Evolutionary conservation across 2,113 vertebrate species (phyloP), one percentile per base, ranked within the genome.

Genomic region (Pomatostomus ruficeps): DNA sequence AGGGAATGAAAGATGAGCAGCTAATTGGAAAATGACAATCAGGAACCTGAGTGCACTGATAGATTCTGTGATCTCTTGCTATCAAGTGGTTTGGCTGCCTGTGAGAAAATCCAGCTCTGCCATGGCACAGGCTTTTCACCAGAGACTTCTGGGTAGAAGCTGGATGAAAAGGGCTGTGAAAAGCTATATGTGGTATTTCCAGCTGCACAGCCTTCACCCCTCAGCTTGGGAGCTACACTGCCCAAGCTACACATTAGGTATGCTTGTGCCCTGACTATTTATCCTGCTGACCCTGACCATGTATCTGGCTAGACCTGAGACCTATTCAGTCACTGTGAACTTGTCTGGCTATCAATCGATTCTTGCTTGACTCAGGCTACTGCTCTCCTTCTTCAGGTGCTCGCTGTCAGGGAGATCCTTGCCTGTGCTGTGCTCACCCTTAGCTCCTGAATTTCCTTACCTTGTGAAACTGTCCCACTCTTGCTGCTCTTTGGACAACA

Each of bases 211-310:
- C 14, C 25, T 59, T 63, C 51, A 31, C 1, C 8, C 11, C 23
- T 49, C 2, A 0, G 6, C 24, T 63, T 68, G 33, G 59, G 28
- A 77, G n/a, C 23, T 18, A 7, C 25, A 45, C 0, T 40, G 58
- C 19, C 35, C 10, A 28, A 70, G 17, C 51, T 43, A 31, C 15
- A 28, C 31, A 3, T 14, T 23, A 61, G 31, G 17, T 29, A 24
- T 48, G 21, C 31, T 33, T 66, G 2, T 46, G 17, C 29, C 31
- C 36, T 55, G 14, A 71, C 12, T 11, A 31, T 16, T 10, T 42
- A 15, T 15, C 36, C 61, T 24, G 35, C 43, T 49, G 31, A 24
- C 23, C 11, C 7, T 62, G 52, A 46, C 13, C 22, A 36, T 6
- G 6, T 35, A 6, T 14, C 14, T 33, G 25, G 7, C 14, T 38